Base-by-base conservation (phyloP, 2,888 invertebrate genomes). In the Mesorhabditis spiculigera region DNA sequence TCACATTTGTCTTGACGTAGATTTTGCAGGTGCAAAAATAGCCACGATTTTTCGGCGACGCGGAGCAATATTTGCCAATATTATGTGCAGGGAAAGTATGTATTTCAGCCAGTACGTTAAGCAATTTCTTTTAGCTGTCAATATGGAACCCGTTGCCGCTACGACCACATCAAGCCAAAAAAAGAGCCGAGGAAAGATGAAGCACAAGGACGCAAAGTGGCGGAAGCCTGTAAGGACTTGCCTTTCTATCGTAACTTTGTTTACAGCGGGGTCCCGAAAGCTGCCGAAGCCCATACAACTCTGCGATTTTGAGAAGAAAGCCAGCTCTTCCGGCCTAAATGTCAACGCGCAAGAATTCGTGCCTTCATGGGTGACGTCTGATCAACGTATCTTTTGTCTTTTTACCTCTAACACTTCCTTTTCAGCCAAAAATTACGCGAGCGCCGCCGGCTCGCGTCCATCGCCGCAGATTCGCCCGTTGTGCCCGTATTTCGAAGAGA, bases 401-500 rank as follows among this genome's bases (percentile, higher is more conserved):
- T 28, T 28, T 28, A 28, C 28, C 28, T 28, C 28, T 28, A 28
- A 28, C 28, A 28, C 28, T 28, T 28, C 28, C 28, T 16, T 13
- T 63, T 63, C 41, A 50, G 58, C 58, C 10, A 13, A 10, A 50
- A 50, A 50, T n/a, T 50, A 50, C 58, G 58, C 58, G n/a, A 50
- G 58, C n/a, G 58, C 58, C 58, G 58, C 58, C 58, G 58, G 58
- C n/a, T 50, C 58, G n/a, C 16, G 10, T 10, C n/a, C 41, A 10
- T n/a, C 10, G 42, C 43, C 58, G 28, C 61, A 67, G 16, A 41
- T 16, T 6, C 58, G 72, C 43, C 76, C 73, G 4, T 68, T 82
- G 6, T 82, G 82, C 65, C 82, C 82, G 4, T 82, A 82, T 69
- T 77, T 73, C 66, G 72, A 75, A 63, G 71, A 65, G 42, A 74